These are phyloP conservation scores for Cabera pusaria DNA, from an alignment of 2,888 invertebrate genomes.

Conservation along the genomic window DNA sequence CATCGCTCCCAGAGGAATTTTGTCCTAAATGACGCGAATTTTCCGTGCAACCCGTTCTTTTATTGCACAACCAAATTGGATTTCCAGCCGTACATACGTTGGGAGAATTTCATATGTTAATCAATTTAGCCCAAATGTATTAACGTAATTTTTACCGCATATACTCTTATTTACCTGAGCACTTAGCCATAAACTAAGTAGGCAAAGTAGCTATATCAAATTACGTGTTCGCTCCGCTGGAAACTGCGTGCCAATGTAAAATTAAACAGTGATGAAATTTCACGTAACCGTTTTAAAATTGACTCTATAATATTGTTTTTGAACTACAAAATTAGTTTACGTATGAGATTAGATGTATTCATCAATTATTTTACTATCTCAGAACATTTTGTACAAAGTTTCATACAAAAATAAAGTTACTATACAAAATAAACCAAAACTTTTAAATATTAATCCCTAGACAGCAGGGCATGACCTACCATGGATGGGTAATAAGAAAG, in stretches of 20 bases:
- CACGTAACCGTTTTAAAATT: no score
- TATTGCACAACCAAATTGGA: slow-evolving; percentile 66
- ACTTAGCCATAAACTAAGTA: slow-evolving; percentile 28
- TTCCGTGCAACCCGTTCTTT: slow-evolving; percentile 51
- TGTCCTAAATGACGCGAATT: slow-evolving; percentile 36
- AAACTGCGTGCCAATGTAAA: neutral
- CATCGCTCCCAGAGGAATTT: slow-evolving; percentile 24
- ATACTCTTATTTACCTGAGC: slow-evolving; percentile 34
- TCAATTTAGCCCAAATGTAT: slow-evolving; percentile 44
- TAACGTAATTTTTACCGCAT: slow-evolving; percentile 38
- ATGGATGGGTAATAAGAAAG: no score
- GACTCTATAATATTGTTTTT: no score
- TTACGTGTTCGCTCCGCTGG: slow-evolving; percentile 18
- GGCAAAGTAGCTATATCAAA: no score
- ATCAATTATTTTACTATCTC: no score
- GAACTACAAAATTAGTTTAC: no score
- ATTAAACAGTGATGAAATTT: neutral
- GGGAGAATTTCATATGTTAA: slow-evolving; percentile 51
- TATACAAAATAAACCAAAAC: no score
- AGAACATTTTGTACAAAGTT: no score
- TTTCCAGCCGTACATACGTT: slow-evolving; percentile 49
- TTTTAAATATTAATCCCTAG: no score
- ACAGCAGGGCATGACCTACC: no score
- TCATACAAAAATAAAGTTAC: no score
- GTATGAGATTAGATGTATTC: no score